Evolutionary conservation across 2,888 invertebrate species (phyloP).

Genomic region (Cephus spinipes): DNA sequence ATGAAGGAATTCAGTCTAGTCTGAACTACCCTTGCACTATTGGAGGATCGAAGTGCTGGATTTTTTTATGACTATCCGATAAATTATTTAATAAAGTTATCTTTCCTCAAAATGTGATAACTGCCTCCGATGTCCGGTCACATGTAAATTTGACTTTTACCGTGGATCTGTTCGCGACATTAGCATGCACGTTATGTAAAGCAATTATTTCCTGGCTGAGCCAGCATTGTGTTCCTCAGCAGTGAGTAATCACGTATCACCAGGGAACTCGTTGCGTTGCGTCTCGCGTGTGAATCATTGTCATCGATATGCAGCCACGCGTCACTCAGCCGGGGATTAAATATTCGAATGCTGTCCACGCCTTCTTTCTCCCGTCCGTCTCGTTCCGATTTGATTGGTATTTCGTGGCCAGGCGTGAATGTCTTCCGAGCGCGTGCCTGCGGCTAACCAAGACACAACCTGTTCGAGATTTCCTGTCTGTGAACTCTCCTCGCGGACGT

Average conservation of each 20-base stretch:
- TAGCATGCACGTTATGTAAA: neutral
- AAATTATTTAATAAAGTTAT: too few relatives aligned
- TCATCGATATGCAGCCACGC: conserved; percentile 44
- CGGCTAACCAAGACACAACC: conserved; percentile 23
- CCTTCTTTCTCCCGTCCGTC: conserved; percentile 4
- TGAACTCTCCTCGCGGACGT: too few relatives aligned
- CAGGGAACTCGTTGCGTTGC: conserved; percentile 2
- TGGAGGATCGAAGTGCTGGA: too few relatives aligned
- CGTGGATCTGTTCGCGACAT: neutral
- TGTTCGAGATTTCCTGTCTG: neutral
- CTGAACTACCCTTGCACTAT: too few relatives aligned
- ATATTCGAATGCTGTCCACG: conserved; percentile 38
- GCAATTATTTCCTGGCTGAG: conserved; percentile 5
- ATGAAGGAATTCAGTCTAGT: too few relatives aligned
- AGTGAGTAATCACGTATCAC: conserved; percentile 11
- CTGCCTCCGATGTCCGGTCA: too few relatives aligned
- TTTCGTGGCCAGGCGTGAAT: conserved; percentile 42
- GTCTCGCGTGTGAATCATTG: conserved; percentile 37
- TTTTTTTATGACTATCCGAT: too few relatives aligned
- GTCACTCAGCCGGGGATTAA: conserved; percentile 36
- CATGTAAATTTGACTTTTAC: too few relatives aligned
- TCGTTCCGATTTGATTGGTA: conserved; percentile 29
- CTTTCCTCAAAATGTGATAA: too few relatives aligned
- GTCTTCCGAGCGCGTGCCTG: conserved; percentile 43
- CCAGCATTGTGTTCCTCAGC: neutral